Evolutionary conservation across 2,113 vertebrate genomes (phyloP).

Genomic region (Desmodus rotundus): DNA sequence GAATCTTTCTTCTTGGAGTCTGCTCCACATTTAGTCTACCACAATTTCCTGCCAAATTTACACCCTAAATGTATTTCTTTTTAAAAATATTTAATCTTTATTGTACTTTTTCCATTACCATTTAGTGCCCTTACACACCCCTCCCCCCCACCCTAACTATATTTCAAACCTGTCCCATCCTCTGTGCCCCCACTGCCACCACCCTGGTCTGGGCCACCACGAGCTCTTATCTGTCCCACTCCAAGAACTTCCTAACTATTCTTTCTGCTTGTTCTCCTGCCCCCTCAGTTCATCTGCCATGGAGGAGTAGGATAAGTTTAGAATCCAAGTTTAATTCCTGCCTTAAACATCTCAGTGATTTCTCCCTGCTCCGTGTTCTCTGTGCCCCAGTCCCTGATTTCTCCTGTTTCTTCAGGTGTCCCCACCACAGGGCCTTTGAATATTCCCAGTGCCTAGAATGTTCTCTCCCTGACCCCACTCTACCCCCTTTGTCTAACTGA

Average conservation of each 20-base stretch:
- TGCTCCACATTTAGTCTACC: background rate
- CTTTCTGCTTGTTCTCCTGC: background rate
- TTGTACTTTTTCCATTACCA: too few species aligned
- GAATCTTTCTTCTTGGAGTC: background rate
- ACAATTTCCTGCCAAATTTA: background rate
- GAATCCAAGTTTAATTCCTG: background rate
- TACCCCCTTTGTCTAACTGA: background rate
- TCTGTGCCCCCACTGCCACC: background rate
- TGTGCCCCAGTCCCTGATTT: background rate
- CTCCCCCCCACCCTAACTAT: too few species aligned
- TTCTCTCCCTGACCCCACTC: background rate
- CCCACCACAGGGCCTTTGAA: background rate
- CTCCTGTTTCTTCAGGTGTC: background rate
- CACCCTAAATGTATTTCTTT: background rate
- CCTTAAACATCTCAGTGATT: background rate
- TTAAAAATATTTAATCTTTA: too few species aligned
- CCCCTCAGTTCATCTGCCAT: background rate
- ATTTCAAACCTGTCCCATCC: background rate
- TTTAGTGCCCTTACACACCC: too few species aligned
- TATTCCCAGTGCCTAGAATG: background rate
- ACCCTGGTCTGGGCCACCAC: background rate
- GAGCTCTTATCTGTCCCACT: background rate
- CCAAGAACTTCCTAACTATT: background rate
- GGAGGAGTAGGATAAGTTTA: background rate
- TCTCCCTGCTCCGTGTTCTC: background rate